A percentile compares a stretch with the other conserved stretches of the same genome.
Conservation (phyloP, 2,113 vertebrate species). For the Vombatus ursinus region DNA sequence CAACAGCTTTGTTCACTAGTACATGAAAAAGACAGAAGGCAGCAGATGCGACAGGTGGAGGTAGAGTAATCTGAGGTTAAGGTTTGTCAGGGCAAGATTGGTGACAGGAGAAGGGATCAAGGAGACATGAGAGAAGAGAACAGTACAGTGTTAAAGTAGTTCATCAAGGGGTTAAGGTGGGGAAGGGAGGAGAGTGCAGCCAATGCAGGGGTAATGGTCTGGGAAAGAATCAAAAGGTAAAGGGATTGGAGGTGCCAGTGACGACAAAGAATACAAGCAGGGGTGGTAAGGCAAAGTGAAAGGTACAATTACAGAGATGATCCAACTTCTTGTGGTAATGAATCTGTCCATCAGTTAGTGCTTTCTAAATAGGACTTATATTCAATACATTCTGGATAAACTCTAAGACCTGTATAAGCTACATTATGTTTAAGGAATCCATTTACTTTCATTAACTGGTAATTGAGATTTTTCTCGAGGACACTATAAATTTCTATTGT, state of each 20-base stretch:
- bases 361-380: neutral
- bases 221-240: neutral
- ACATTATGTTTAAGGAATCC: neutral
- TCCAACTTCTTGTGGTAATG: neutral
- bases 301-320: neutral
- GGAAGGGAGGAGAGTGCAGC: neutral
- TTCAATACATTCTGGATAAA: neutral
- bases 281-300: neutral
- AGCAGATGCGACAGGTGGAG: neutral
- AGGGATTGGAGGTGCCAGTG: neutral
- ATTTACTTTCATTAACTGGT: neutral
- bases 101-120: neutral
- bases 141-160: neutral
- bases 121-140: neutral
- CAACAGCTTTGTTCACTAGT: neutral
- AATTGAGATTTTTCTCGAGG: neutral
- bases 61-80: neutral
- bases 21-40: neutral
- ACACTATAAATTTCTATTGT: neutral
- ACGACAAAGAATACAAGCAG: neutral
- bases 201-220: neutral
- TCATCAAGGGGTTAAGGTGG: neutral
- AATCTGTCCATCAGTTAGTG: neutral
- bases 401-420: neutral
- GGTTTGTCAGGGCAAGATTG: neutral